Evolutionary conservation across 2,113 vertebrate species (phyloP), one percentile per base, ranked within the genome.

Genomic region (Dendropsophus ebraccatus): DNA sequence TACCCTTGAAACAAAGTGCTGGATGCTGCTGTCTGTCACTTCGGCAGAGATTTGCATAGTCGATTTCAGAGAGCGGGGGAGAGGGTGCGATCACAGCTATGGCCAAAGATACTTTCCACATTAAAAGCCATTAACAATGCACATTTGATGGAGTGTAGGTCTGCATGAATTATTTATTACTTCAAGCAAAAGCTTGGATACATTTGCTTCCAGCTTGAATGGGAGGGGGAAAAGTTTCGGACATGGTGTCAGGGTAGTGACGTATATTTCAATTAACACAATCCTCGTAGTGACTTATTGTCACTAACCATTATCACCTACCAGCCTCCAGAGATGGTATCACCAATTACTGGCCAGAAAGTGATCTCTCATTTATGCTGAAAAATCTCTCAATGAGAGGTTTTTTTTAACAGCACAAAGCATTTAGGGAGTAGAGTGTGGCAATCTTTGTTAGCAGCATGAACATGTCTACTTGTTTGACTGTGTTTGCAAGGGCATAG

Each of bases 91-190:
- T 21, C 28, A 12, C 41, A 76, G 13, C 83, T 76, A 35, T 47
- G 72, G 83, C 83, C 83, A 62, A 77, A 65, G 82, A 54, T 65
- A 84, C 82, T 84, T 58, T 45, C 30, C 35, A 58, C 50, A 72
- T 75, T 60, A 74, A 32, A 30, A 58, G 50, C 77, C 82, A 83
- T 50, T 30, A 83, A 72, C 45, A 73, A 72, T 73, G 32, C 50
- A 41, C 52, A 16, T 54, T 58, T 84, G 82, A 75, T 84, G 65
- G 74, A 85, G 60, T 79, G 75, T 54, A 79, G 75, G 76, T 70
- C 58, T 25, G 25, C 60, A 78, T 85, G 84, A 76, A 85, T 85
- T 85, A 79, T 85, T 79, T 85, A 85, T 69, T 9, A 70, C 28
- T 60, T 78, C 75, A 79, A 77, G 67, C 62, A 54, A 54, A 70